Evolutionary conservation across 2,113 vertebrate genomes (phyloP).

Genomic region (Parotia lawesii): DNA sequence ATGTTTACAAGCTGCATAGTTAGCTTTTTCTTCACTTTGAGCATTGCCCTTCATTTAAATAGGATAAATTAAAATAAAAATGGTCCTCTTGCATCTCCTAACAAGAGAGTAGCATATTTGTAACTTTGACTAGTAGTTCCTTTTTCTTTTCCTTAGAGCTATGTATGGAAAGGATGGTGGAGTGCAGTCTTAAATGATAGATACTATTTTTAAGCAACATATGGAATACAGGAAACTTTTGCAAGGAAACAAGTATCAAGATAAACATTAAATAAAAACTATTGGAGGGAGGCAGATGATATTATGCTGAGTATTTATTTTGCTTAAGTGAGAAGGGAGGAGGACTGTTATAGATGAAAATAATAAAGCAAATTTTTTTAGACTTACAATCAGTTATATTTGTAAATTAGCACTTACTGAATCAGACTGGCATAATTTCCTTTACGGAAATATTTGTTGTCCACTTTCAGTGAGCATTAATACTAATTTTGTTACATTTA

Average conservation of each 20-base stretch:
- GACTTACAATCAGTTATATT: not conserved
- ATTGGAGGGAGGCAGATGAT: not conserved
- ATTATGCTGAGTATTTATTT: not conserved
- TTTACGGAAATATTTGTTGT: not conserved
- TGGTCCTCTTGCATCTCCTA: not conserved
- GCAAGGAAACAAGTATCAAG: not conserved
- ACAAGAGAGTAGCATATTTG: not conserved
- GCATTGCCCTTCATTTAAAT: not conserved
- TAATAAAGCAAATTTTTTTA: not conserved
- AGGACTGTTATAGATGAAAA: not conserved
- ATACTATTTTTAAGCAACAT: not conserved
- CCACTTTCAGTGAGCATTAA: not conserved
- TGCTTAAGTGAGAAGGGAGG: not conserved
- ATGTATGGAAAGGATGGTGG: not conserved
- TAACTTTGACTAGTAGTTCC: not conserved
- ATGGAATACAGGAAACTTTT: not conserved
- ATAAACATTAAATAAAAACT: not conserved
- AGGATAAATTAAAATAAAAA: not conserved
- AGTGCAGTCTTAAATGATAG: not conserved
- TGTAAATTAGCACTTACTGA: not conserved
- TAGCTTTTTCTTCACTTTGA: not conserved
- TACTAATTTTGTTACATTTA: not conserved
- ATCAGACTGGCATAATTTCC: not conserved
- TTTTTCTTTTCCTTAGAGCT: not conserved
- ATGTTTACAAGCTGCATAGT: not conserved